Percentiles rank a stretch among this genome's conserved stretches.
Evolutionary conservation across 2,113 vertebrate species (phyloP).

Genomic region (Macroglossus sobrinus): DNA sequence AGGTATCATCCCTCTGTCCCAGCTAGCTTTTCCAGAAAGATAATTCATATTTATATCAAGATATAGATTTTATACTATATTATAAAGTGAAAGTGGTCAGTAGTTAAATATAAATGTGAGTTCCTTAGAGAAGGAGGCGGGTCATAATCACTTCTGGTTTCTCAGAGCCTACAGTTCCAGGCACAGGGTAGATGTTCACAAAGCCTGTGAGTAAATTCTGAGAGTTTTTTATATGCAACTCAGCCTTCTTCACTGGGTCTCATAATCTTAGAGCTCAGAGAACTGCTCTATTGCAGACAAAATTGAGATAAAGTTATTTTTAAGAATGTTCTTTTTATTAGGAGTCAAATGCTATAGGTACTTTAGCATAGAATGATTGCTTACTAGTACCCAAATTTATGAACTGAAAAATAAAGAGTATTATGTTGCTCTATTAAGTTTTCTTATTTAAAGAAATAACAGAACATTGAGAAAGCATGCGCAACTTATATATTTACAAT

Average conservation of each 20-base stretch:
- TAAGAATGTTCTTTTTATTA: neutral
- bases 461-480: neutral
- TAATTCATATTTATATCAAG: conserved; percentile 1
- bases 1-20: neutral
- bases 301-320: neutral
- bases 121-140: neutral
- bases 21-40: neutral
- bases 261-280: neutral
- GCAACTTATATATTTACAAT: neutral
- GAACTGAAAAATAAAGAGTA: neutral
- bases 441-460: conserved; percentile 37
- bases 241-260: neutral
- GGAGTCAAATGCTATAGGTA: neutral
- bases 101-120: neutral
- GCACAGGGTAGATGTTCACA: neutral
- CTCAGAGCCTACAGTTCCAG: too few relatives aligned
- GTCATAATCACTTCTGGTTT: neutral
- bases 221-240: neutral
- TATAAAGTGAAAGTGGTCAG: neutral
- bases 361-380: neutral
- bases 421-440: neutral
- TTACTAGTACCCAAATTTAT: neutral
- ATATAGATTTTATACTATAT: neutral
- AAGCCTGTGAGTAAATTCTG: neutral
- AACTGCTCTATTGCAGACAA: neutral